phyloP scores from a whole-genome alignment of 2,888 invertebrate genomes.

The Xanthia icteritia region DNA sequence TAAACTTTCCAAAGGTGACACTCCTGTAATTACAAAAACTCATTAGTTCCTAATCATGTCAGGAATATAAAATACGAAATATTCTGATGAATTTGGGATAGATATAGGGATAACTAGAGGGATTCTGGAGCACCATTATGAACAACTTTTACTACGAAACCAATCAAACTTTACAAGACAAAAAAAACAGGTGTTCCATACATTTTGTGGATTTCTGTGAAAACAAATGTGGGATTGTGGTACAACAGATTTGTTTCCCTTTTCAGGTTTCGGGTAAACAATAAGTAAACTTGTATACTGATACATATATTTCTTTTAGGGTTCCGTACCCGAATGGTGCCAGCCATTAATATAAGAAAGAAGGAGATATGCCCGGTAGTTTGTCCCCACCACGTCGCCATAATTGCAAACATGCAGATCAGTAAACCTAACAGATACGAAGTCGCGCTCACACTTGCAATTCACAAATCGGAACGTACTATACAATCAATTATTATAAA shows the following conservation, averaged over 20 bases:
- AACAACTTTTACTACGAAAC: background rate
- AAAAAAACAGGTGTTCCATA: background rate
- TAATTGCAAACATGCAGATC: too few relatives aligned
- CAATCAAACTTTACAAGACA: background rate
- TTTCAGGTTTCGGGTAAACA: background rate
- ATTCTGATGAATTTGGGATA: background rate
- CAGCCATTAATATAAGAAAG: too few relatives aligned
- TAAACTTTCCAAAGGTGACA: conserved; percentile 42
- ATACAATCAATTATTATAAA: too few relatives aligned
- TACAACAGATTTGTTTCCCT: background rate
- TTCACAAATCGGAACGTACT: too few relatives aligned
- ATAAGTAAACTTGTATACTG: background rate
- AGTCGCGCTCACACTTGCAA: too few relatives aligned
- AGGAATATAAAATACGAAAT: background rate
- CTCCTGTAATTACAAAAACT: conserved; percentile 32
- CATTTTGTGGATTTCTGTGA: background rate
- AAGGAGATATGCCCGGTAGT: too few relatives aligned
- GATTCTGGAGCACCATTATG: background rate
- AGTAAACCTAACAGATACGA: too few relatives aligned
- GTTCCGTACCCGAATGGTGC: too few relatives aligned
- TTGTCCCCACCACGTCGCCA: too few relatives aligned
- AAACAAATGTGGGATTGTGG: background rate
- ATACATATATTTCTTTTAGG: too few relatives aligned
- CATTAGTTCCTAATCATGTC: conserved; percentile 1
- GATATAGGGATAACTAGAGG: too few relatives aligned